Percentiles rank a stretch among this genome's conserved stretches.
Conservation (phyloP, 2,113 vertebrate species). For the Sylvia atricapilla region DNA sequence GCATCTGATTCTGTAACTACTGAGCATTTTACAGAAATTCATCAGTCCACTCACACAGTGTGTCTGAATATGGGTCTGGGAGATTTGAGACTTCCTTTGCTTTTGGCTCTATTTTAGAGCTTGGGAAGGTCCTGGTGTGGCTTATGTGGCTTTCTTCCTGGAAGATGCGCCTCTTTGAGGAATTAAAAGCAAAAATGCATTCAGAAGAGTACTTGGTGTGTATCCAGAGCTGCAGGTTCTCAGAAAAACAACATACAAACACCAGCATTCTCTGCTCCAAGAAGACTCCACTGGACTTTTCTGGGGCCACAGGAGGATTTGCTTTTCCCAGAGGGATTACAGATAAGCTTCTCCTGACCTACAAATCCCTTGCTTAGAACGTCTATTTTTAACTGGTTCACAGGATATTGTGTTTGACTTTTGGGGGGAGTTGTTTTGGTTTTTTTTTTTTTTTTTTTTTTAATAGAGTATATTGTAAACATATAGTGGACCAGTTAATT, state of each 20-base stretch:
- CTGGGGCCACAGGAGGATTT: not conserved
- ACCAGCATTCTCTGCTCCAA: not conserved
- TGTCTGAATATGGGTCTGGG: not conserved
- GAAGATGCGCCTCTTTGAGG: not conserved
- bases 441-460: not conserved
- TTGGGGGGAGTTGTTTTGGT: accelerated
- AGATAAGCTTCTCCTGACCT: not conserved
- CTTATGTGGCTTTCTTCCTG: not conserved
- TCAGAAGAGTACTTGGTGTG: not conserved
- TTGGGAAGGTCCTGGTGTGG: not conserved
- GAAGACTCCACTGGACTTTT: not conserved
- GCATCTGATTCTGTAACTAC: not conserved
- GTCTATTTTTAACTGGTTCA: not conserved
- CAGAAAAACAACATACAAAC: not conserved
- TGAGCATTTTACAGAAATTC: not conserved
- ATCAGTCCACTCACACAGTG: not conserved
- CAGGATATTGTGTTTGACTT: not conserved
- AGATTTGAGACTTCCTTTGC: not conserved
- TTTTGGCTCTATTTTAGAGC: not conserved
- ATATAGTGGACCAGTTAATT: not conserved
- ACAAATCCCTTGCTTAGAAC: not conserved
- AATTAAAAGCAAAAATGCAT: not conserved
- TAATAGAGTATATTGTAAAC: not conserved
- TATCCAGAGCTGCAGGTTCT: not conserved
- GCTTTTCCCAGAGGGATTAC: not conserved